Percentiles rank a stretch among this genome's conserved stretches.
These are phyloP conservation scores for Silurus asotus DNA, from an alignment of 2,113 vertebrate genomes.

Conservation along the genomic window DNA sequence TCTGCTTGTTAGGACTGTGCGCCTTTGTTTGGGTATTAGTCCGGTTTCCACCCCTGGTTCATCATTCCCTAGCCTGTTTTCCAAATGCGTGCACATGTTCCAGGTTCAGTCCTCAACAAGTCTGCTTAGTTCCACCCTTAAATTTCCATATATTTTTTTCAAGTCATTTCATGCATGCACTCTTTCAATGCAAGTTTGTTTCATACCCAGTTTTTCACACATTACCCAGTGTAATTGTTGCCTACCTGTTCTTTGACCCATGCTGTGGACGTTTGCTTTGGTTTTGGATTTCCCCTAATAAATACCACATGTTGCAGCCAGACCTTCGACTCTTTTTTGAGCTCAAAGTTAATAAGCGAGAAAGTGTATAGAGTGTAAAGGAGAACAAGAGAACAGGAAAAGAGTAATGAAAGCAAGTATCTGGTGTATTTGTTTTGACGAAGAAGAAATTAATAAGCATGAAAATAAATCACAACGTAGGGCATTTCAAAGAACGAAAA, in stretches of 20 bases:
- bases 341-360: neutral
- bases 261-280: neutral
- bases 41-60: neutral
- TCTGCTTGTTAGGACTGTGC: neutral
- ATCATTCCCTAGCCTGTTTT: neutral
- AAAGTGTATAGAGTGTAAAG: neutral
- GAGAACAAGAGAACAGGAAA: neutral
- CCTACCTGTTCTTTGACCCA: neutral
- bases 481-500: constrained; percentile 54
- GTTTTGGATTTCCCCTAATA: neutral
- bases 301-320: neutral
- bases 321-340: constrained; percentile 19
- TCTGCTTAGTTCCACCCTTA: neutral
- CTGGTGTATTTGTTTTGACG: constrained; percentile 65
- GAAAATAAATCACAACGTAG: constrained; percentile 59
- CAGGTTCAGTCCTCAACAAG: neutral
- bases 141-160: neutral
- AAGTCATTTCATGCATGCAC: neutral
- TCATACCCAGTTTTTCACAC: neutral
- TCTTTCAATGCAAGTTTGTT: neutral
- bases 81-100: neutral
- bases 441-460: constrained; percentile 65
- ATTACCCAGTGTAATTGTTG: neutral
- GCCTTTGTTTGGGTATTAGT: neutral
- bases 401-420: constrained; percentile 59